Base-by-base conservation (phyloP, 2,888 invertebrate species). In the Oxycera nigricornis region DNA sequence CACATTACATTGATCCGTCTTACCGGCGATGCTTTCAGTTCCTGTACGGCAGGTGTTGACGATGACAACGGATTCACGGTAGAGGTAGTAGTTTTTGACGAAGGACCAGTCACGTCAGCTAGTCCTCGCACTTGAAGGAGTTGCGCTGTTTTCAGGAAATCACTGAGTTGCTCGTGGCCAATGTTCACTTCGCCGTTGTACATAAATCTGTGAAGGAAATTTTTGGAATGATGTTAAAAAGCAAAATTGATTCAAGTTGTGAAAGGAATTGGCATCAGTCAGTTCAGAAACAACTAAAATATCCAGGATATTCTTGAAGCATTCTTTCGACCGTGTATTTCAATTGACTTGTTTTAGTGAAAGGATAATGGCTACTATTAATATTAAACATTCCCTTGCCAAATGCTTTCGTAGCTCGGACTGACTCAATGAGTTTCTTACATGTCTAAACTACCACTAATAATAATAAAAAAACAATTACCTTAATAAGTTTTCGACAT, bases 101-200 rank as follows among this genome's bases (percentile, higher is more conserved):
- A 14, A 9, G 73, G 73, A 39, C 84, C 84, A 61, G 83, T 91
- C 72, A 94, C 94, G 82, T 95, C 95, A 76, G 94, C 94, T 79
- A 95, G 86, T 17, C 95, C 95, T 80, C 94, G 89, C 22, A 95
- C 93, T 87, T 95, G 94, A 80, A 95, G 88, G 87, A 94, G 89
- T 86, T 94, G 94, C 52, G 95, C 95, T 77, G 94, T 94, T 86
- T 92, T 91, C 79, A 95, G 87, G 85, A 95, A 94, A 84, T 94
- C 94, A 78, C 92, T 91, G 80, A 95, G 87, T 83, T 94, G 93
- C 81, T 94, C 94, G 84, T 95, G 94, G 26, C 94, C 93, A 80
- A 95, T 93, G 85, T 94, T 93, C 35, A 95, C 95, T 86, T 95
- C 95, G 76, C 95, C 95, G 85, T 94, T 94, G 86, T 95, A 95